Evolutionary conservation across 92 coral and sea anemone species (phyloP).

Genomic region (Heteractis magnifica): DNA sequence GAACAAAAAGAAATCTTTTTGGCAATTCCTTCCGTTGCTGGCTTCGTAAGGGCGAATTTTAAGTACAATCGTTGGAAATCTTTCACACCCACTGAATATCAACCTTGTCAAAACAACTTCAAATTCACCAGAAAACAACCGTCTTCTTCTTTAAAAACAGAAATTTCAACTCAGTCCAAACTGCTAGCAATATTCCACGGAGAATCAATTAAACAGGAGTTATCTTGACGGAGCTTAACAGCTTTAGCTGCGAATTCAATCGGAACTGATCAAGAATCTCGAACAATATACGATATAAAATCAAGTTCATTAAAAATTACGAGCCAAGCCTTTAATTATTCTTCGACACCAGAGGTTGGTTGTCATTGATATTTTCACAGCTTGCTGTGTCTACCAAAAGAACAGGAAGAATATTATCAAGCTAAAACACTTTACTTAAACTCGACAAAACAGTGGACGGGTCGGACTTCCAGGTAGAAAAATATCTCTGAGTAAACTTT

Average conservation of each 20-base stretch:
- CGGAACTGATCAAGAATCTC: neutral
- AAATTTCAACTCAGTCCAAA: neutral
- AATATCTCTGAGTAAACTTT: neutral
- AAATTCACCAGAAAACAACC: neutral
- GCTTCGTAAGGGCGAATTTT: neutral
- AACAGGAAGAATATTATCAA: neutral
- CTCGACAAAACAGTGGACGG: neutral
- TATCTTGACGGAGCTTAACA: neutral
- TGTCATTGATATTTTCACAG: neutral
- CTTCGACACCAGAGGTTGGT: neutral
- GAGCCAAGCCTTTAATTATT: constrained; percentile 6
- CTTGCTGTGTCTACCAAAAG: neutral
- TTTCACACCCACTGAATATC: neutral
- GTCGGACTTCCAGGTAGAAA: neutral
- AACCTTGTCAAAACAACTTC: neutral
- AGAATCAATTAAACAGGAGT: neutral
- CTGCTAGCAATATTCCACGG: neutral
- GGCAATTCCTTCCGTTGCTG: neutral
- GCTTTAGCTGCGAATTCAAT: constrained; percentile 2
- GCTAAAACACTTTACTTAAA: neutral
- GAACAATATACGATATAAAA: constrained; percentile 6
- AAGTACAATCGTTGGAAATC: neutral
- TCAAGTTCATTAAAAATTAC: neutral
- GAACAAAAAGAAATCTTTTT: neutral
- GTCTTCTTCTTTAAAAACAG: neutral